Evolutionary conservation across 2,888 invertebrate species (phyloP), one percentile per base, ranked within the genome.

Genomic region (Habroteleia sp.): DNA sequence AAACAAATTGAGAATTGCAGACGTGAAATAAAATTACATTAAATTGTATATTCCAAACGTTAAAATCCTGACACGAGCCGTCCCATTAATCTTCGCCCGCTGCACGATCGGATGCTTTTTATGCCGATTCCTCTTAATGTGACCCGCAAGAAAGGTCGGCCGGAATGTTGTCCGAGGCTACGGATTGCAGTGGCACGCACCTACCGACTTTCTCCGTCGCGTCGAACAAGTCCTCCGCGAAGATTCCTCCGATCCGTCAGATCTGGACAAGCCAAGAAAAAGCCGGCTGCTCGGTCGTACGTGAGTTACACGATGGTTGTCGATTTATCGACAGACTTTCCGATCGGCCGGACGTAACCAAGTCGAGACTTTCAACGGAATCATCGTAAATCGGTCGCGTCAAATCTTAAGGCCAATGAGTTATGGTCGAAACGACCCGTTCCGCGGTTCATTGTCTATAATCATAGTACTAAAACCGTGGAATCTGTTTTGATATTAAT

Each of bases 281-380:
- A 83, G 76, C 79, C 71, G 16, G 76, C 77, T 81, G 74, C 82
- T 80, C n/a, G 79, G 74, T 78, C 77, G 80, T 80, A 83, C 83
- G 83, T 84, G 84, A 86, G 85, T 85, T 85, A 86, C 86, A 85
- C 81, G n/a, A n/a, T n/a, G n/a, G 85, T 83, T 79, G 79, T 81
- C 83, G 82, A 85, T 85, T 85, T 83, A 85, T 85, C n/a, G 65
- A 52, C 20, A 20, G n/a, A n/a, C n/a, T 65, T 71, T 68, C 73
- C 60, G 17, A 27, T 48, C 72, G 77, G 79, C 83, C 81, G 81
- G 82, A 83, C 79, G 80, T 76, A 73, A 68, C 48, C n/a, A n/a
- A n/a, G n/a, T n/a, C 35, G 25, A 11, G 29, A n/a, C 27, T 68
- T 58, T 52, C 60, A 68, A 17, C 62, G 29, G 62, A 56, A 62